phyloP scores from a whole-genome alignment of 1,140 invertebrate species.

The Tenebrio molitor region DNA sequence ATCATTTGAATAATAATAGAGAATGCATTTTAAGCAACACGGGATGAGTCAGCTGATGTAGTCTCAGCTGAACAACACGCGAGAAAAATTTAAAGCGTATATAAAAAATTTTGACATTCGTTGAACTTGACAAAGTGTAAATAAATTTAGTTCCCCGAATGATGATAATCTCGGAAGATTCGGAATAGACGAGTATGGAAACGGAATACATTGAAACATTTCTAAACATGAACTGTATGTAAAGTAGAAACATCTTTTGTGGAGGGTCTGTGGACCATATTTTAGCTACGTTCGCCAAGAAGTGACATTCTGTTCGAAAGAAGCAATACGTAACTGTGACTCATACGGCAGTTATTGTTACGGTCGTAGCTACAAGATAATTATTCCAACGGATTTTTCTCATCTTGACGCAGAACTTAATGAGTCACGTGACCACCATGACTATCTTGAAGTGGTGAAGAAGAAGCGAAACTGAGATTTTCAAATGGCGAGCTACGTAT shows the following conservation, averaged over 20 bases:
- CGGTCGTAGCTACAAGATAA: neutral
- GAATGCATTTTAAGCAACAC: neutral
- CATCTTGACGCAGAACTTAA: no score
- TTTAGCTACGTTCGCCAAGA: no score
- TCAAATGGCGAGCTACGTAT: neutral
- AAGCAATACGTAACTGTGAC: neutral
- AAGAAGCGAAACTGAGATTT: neutral
- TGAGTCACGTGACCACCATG: no score
- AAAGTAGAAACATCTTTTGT: no score
- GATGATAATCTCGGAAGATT: no score
- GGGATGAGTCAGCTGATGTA: slow-evolving; percentile 4
- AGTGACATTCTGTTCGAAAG: neutral
- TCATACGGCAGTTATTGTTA: neutral
- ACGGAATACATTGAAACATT: no score
- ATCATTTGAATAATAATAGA: slow-evolving; percentile 17
- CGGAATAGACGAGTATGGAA: no score
- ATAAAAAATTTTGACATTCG: no score
- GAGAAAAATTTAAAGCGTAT: neutral
- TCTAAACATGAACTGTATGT: no score
- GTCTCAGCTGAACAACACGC: neutral
- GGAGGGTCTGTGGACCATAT: no score
- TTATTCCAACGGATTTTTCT: neutral
- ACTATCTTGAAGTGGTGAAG: neutral
- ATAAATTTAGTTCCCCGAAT: neutral
- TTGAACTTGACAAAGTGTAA: no score